Conservation (phyloP, 2,113 vertebrate genomes). For the Probosciger aterrimus region DNA sequence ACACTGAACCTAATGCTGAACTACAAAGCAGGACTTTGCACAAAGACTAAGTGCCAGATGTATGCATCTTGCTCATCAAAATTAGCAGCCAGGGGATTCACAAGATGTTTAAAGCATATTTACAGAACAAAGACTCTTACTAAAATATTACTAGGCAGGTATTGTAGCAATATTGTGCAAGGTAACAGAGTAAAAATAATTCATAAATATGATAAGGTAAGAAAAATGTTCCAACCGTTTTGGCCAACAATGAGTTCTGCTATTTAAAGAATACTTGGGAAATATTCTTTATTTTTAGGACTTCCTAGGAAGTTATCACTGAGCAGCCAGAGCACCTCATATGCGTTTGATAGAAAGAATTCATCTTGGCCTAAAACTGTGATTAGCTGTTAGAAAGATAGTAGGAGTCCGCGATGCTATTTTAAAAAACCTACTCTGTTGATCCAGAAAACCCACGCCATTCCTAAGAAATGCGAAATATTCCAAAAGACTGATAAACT, state of each 20-base stretch:
- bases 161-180: not conserved
- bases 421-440: not conserved
- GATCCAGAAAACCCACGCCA: not conserved
- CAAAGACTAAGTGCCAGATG: not conserved
- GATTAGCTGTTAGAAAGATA: not conserved
- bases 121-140: not conserved
- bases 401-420: not conserved
- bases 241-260: not conserved
- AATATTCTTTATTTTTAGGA: not conserved
- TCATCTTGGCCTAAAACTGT: not conserved
- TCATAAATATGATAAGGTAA: not conserved
- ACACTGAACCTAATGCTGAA: not conserved
- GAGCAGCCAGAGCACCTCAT: not conserved
- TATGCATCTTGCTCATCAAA: not conserved
- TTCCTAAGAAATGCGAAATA: not conserved
- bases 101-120: not conserved
- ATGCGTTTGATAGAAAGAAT: not conserved
- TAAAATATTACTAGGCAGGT: not conserved
- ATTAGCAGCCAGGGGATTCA: not conserved
- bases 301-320: not conserved
- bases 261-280: not conserved
- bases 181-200: not conserved
- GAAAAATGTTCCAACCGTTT: not conserved
- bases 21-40: not conserved
- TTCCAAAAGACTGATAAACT: not conserved